Evolutionary conservation across 2,888 invertebrate species (phyloP).

Genomic region (Leptopilina myrica): DNA sequence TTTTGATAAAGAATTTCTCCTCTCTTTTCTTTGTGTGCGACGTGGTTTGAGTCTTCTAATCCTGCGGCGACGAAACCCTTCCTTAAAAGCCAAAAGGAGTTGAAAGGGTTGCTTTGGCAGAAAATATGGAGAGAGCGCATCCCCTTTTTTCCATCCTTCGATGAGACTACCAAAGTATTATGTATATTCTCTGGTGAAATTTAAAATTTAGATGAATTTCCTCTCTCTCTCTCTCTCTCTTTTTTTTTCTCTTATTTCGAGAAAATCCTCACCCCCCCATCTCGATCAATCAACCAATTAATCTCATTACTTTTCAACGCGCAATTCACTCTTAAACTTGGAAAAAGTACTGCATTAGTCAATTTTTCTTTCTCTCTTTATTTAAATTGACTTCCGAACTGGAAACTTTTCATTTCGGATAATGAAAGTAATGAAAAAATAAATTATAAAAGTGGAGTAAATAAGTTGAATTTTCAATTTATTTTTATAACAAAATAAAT

Average conservation of each 20-base stretch:
- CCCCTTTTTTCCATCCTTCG: slow-evolving; percentile 36
- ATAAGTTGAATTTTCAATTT: too few species aligned
- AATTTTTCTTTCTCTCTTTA: background rate
- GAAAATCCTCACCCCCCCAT: slow-evolving; percentile 40
- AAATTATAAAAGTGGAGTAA: too few species aligned
- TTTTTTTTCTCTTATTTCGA: slow-evolving; percentile 32
- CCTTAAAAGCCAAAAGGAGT: slow-evolving; percentile 18
- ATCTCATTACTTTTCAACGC: slow-evolving; percentile 54
- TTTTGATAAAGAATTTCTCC: slow-evolving; percentile 6
- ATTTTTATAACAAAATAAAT: too few species aligned
- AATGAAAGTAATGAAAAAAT: too few species aligned
- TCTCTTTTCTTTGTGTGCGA: background rate
- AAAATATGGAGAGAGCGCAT: background rate
- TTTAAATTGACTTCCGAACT: too few species aligned
- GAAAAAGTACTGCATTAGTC: slow-evolving; percentile 30
- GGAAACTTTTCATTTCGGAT: too few species aligned
- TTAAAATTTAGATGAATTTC: slow-evolving; percentile 53
- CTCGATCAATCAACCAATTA: slow-evolving; percentile 53
- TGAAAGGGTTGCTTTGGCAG: slow-evolving; percentile 12
- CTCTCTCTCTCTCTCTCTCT: background rate
- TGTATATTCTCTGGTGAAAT: slow-evolving; percentile 47
- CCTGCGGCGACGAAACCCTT: slow-evolving; percentile 17
- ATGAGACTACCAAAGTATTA: background rate
- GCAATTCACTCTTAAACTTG: slow-evolving; percentile 17
- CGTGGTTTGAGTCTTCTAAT: background rate